Evolutionary conservation across 2,888 invertebrate species (phyloP).

Genomic region (Norana najaformis): DNA sequence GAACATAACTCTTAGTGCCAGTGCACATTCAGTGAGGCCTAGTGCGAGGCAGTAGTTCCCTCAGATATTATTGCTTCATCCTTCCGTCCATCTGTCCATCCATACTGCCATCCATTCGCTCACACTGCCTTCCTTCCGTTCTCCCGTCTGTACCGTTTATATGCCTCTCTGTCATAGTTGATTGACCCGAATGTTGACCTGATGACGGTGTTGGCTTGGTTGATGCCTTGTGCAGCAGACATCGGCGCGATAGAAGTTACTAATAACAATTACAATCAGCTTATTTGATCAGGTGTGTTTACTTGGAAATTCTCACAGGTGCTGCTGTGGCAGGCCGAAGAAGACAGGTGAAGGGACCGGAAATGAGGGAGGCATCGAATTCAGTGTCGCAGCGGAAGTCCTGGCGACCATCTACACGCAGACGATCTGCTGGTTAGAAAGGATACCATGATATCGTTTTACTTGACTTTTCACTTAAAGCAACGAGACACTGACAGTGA

Average conservation of each 20-base stretch:
- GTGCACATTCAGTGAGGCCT: too few relatives aligned
- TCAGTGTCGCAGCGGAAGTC: background rate
- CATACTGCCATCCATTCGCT: too few relatives aligned
- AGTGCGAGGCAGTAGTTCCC: too few relatives aligned
- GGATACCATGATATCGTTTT: background rate
- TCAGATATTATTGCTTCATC: background rate
- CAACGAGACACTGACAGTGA: background rate
- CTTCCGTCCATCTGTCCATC: background rate
- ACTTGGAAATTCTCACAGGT: background rate
- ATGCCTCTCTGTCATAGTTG: too few relatives aligned
- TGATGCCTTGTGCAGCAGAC: too few relatives aligned
- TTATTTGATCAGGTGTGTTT: background rate
- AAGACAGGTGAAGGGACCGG: background rate
- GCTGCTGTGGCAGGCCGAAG: background rate
- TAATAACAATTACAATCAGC: too few relatives aligned
- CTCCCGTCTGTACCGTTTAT: too few relatives aligned
- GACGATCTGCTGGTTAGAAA: conserved; percentile 1
- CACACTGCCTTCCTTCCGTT: too few relatives aligned
- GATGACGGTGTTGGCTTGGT: too few relatives aligned
- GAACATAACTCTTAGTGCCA: too few relatives aligned
- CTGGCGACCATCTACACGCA: background rate
- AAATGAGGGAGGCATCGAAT: background rate
- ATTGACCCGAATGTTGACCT: too few relatives aligned
- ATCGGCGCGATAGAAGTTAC: too few relatives aligned
- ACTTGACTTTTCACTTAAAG: background rate